Evolutionary conservation across 1,140 invertebrate species (phyloP).

Genomic region (Pogonomyrmex barbatus): DNA sequence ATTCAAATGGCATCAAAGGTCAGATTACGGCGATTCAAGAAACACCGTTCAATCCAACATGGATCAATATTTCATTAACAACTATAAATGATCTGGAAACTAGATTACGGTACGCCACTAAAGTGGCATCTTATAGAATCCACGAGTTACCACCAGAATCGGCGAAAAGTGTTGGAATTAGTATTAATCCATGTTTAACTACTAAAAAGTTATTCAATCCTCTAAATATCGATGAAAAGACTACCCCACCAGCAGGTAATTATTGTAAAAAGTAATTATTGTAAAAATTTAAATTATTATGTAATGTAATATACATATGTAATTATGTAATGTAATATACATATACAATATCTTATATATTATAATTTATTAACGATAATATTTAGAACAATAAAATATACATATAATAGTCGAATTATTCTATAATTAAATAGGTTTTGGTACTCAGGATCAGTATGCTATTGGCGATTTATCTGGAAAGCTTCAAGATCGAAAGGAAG

Average conservation of each 20-base stretch:
- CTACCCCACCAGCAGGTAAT: constrained; percentile 89
- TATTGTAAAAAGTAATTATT: background rate
- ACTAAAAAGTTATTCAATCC: constrained; percentile 91
- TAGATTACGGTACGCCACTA: constrained; percentile 88
- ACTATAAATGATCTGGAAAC: constrained; percentile 89
- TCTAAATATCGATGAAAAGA: constrained; percentile 86
- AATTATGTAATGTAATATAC: too few species aligned
- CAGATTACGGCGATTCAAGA: constrained; percentile 93
- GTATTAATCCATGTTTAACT: constrained; percentile 87
- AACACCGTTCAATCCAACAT: constrained; percentile 94
- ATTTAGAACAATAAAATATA: constrained; percentile 33
- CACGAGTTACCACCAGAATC: constrained; percentile 90
- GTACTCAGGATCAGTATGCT: constrained; percentile 95
- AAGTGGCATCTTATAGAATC: constrained; percentile 89
- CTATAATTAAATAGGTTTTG: constrained; percentile 85
- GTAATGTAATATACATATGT: constrained; percentile 33
- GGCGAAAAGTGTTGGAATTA: constrained; percentile 83
- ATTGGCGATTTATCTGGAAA: constrained; percentile 97
- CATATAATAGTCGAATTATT: constrained; percentile 2
- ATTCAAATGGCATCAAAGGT: constrained; percentile 93
- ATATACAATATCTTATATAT: background rate
- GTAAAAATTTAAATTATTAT: background rate
- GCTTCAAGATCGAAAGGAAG: constrained; percentile 90
- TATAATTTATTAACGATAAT: background rate
- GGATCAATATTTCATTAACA: constrained; percentile 91